A percentile compares a stretch with the other conserved stretches of the same genome.
These are phyloP conservation scores for Psix sp. DNA, from an alignment of 1,140 invertebrate genomes.

Conservation along the genomic window DNA sequence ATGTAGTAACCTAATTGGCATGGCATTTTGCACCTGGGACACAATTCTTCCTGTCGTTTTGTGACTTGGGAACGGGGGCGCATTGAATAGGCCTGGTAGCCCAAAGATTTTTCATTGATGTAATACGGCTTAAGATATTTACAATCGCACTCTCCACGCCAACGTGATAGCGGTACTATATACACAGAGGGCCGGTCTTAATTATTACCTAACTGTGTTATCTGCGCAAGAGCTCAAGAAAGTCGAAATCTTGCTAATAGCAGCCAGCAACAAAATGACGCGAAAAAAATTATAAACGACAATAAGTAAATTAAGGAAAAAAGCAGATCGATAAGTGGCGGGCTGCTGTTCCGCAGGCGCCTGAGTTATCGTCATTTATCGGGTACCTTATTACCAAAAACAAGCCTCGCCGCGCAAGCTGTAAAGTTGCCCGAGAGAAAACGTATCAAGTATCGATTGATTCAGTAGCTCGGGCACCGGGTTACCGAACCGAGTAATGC, in stretches of 20 bases:
- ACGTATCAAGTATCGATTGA: slow-evolving; percentile 63
- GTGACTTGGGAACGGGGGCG: slow-evolving; percentile 20
- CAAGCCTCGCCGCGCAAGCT: slow-evolving; percentile 51
- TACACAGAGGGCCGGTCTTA: slow-evolving; percentile 52
- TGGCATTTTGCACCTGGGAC: slow-evolving; percentile 37
- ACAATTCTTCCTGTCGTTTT: slow-evolving; percentile 27
- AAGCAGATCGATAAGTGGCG: too few species aligned
- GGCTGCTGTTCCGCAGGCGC: slow-evolving; percentile 52
- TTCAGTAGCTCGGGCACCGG: slow-evolving; percentile 66
- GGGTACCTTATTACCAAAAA: slow-evolving; percentile 57
- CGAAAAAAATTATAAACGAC: too few species aligned
- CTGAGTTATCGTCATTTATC: slow-evolving; percentile 69
- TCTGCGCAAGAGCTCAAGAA: too few species aligned
- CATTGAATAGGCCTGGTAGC: slow-evolving; percentile 23
- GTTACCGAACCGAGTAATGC: slow-evolving; percentile 68
- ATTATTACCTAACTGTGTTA: slow-evolving; percentile 27
- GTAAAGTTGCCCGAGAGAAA: slow-evolving; percentile 58
- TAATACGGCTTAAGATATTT: slow-evolving; percentile 27
- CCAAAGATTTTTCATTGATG: slow-evolving; percentile 27
- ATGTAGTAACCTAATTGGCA: slow-evolving; percentile 18
- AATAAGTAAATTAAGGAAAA: too few species aligned
- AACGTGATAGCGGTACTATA: slow-evolving; percentile 65
- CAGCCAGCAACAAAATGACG: too few species aligned
- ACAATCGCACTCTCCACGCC: slow-evolving; percentile 52
- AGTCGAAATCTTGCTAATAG: too few species aligned